Evolutionary conservation across 1,140 invertebrate species (phyloP), one percentile per base, ranked within the genome.

Genomic region (Ladona fulva): DNA sequence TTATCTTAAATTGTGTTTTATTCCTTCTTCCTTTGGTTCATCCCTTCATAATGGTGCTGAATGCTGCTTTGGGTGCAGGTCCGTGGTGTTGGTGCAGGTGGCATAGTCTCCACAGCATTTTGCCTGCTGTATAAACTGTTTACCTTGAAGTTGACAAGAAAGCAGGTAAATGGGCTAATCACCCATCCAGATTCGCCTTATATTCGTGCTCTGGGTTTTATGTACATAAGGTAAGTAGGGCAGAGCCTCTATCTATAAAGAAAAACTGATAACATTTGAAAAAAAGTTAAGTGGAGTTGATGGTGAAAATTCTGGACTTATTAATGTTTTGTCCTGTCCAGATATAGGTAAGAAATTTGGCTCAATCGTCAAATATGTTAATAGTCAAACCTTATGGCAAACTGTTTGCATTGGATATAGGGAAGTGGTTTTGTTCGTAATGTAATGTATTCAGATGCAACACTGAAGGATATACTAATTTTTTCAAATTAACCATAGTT

Each of bases 111-210:
- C 7, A 99, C 97, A 80, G 97, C 98, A 0, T 99, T 96, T 86
- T 98, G 97, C 86, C 88, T 99, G n/a, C 89, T 99, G 11, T 99
- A 98, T 86, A 99, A 99, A 89, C 87, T 99, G 78, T 99, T 97
- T 86, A 99, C 97, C 7, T 86, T 99, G 81, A 93, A 95, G 82
- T 87, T 99, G 78, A 99, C 98, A 12, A 90, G 97, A 75, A 99
- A 99, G 85, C 98, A 99, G 86, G 88, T 99, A 75, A 97, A 95
- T 85, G 96, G 96, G 75, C 90, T 99, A 73, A 91, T 99, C 80
- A 96, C 94, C 82, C 97, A 99, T 86, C 89, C 90, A 77, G 97
- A 99, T 88, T 99, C 98, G 14, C 95, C 97, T 52, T 99, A 97
- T 86, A 98, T 99, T 82, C 88, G 98, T 86, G 96, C 94, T 78